Evolutionary conservation across 2,113 vertebrate genomes (phyloP).

Genomic region (Raja brachyura): DNA sequence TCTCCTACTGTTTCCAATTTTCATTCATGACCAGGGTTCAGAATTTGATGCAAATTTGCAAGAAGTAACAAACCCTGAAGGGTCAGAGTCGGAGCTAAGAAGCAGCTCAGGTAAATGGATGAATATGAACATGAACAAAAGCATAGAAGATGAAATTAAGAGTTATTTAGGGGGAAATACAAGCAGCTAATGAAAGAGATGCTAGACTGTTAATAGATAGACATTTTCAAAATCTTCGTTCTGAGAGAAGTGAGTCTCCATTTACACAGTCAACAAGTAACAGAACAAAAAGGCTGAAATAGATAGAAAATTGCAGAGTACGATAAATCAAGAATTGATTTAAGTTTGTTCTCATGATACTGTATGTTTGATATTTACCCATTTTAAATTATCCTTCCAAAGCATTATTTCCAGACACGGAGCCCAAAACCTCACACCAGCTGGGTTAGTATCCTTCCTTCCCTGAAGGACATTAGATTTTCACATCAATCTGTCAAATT

Average conservation of each 20-base stretch:
- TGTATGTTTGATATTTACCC: not conserved
- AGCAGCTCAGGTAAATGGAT: not conserved
- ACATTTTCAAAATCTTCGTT: not conserved
- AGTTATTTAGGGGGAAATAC: not conserved
- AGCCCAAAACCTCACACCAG: not conserved
- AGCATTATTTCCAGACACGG: not conserved
- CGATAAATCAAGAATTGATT: not conserved
- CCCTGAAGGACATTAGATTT: constrained; percentile 2
- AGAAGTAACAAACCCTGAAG: not conserved
- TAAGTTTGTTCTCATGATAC: not conserved
- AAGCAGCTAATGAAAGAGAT: not conserved
- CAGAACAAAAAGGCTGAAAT: not conserved
- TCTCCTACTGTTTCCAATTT: constrained; percentile 5
- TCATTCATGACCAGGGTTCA: not conserved
- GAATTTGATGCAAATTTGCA: not conserved
- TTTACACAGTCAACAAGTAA: not conserved
- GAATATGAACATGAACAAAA: not conserved
- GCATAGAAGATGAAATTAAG: not conserved
- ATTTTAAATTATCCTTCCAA: not conserved
- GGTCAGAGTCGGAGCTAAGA: not conserved
- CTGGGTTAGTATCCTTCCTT: not conserved
- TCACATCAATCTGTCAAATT: not conserved
- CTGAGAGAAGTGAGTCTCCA: not conserved
- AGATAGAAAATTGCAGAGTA: not conserved
- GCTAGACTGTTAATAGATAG: not conserved